A percentile compares a stretch with the other conserved stretches of the same genome.
These are phyloP conservation scores for Prinia subflava DNA, from an alignment of 2,113 vertebrate species.

Conservation along the genomic window DNA sequence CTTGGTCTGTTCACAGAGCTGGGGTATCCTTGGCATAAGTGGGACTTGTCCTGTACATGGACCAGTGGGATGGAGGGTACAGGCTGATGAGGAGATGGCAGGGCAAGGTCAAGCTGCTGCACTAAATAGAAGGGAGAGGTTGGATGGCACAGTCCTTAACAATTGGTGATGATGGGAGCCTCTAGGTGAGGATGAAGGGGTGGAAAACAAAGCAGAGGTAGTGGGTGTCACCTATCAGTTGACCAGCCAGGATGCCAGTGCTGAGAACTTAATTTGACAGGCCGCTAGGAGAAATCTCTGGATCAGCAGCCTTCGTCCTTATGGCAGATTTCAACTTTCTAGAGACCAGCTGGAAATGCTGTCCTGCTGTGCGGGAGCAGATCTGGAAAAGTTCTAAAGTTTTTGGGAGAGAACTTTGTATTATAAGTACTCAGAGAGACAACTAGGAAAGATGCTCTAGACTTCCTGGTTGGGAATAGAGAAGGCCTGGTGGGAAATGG, in stretches of 20 bases:
- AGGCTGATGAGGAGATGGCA: background rate
- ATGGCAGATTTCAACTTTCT: background rate
- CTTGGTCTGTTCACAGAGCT: background rate
- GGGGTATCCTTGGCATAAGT: background rate
- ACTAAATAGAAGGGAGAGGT: background rate
- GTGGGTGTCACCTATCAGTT: background rate
- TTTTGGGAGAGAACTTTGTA: background rate
- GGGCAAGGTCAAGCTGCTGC: background rate
- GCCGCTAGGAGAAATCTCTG: background rate
- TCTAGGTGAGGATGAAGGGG: background rate
- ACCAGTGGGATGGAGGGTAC: background rate
- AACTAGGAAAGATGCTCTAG: background rate
- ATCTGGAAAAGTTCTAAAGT: background rate
- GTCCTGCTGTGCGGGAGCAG: background rate
- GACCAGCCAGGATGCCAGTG: too few species aligned
- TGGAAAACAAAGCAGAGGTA: background rate
- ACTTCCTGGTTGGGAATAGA: background rate
- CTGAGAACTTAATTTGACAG: background rate
- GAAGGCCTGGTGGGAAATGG: background rate
- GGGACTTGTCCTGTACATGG: accelerated
- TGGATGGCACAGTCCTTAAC: background rate
- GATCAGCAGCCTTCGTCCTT: background rate
- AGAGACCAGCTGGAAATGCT: background rate
- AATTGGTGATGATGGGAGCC: background rate
- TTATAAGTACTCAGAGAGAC: background rate